These are phyloP conservation scores for Sussaba pulchella DNA, from an alignment of 2,888 invertebrate genomes.

Conservation along the genomic window DNA sequence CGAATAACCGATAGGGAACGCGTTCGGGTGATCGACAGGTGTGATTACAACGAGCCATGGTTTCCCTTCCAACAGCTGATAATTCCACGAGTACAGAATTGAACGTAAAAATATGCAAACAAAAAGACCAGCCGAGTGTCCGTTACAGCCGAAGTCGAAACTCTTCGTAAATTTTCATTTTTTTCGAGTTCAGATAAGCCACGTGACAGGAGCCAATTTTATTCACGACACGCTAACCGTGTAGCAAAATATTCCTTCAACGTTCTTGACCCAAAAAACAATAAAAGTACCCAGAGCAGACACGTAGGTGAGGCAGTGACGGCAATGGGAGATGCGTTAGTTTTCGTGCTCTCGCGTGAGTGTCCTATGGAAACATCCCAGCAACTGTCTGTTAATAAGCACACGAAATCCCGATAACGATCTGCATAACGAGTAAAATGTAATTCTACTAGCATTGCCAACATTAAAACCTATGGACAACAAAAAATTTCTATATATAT, in stretches of 20 bases:
- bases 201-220: conserved; percentile 29
- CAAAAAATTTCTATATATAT: not conserved
- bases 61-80: not conserved
- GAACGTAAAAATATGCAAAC: too few relatives aligned
- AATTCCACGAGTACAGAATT: too few relatives aligned
- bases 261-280: conserved; percentile 65
- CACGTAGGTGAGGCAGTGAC: not conserved
- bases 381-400: conserved; percentile 51
- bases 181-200: too few relatives aligned
- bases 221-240: conserved; percentile 23
- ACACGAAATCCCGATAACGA: conserved; percentile 53
- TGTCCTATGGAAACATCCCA: conserved; percentile 33
- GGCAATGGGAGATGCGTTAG: conserved; percentile 21
- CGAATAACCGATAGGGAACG: not conserved
- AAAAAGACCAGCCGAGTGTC: conserved; percentile 12
- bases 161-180: too few relatives aligned
- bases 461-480: conserved; percentile 6
- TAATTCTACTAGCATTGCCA: conserved; percentile 36
- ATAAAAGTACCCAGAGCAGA: conserved; percentile 9
- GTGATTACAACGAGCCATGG: not conserved
- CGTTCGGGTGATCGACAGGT: not conserved
- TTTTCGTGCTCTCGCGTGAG: conserved; percentile 50
- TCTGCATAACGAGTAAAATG: conserved; percentile 38
- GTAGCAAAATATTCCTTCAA: conserved; percentile 60
- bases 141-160: not conserved